Percentiles rank a stretch among this genome's conserved stretches.
Evolutionary conservation across 2,797 vertebrate genomes (phyloP).

Genomic region (Chromis chromis): DNA sequence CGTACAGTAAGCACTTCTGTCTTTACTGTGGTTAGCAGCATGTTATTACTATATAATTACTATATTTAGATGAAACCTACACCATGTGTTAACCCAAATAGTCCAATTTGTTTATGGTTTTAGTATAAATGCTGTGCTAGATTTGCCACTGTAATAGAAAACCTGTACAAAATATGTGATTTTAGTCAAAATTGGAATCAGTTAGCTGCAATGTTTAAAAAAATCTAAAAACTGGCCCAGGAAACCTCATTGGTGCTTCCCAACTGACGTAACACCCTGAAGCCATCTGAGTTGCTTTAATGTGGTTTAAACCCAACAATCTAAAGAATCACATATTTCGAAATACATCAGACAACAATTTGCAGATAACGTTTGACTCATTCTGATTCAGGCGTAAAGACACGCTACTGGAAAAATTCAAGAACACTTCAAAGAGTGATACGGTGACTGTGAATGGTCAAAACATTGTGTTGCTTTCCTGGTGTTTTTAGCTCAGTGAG

Average conservation of each 20-base stretch:
- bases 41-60: slow-evolving; percentile 29
- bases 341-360: neutral
- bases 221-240: neutral
- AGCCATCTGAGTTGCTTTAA: neutral
- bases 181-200: slow-evolving; percentile 4
- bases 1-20: slow-evolving; percentile 13
- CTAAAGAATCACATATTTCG: slow-evolving; percentile 11
- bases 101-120: slow-evolving; percentile 22
- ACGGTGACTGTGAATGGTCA: slow-evolving; percentile 21
- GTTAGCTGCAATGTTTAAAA: neutral
- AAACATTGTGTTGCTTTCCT: slow-evolving; percentile 56
- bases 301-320: slow-evolving; percentile 25
- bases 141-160: slow-evolving; percentile 11
- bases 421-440: neutral
- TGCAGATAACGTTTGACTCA: slow-evolving; percentile 30
- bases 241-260: neutral
- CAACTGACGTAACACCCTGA: slow-evolving; percentile 6
- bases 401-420: neutral
- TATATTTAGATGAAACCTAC: slow-evolving; percentile 16
- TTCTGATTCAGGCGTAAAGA: slow-evolving; percentile 23
- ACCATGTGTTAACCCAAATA: slow-evolving; percentile 8
- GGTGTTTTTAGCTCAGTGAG: slow-evolving; percentile 92
- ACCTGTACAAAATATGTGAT: neutral
- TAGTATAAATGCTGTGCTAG: neutral
- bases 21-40: slow-evolving; percentile 29